Evolutionary conservation across 2,888 invertebrate genomes (phyloP).

Genomic region (Mythimna lalbum): DNA sequence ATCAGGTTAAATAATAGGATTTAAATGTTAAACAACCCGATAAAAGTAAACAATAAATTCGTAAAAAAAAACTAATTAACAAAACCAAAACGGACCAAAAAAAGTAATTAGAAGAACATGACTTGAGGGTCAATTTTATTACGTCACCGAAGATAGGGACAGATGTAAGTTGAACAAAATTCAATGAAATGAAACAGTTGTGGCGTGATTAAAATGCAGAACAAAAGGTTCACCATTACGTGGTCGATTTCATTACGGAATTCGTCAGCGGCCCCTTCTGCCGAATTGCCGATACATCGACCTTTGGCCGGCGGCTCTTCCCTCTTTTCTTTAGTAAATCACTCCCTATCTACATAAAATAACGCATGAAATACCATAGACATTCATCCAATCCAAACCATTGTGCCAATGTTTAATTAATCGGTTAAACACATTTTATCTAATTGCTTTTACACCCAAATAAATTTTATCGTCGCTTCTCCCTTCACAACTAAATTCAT

Average conservation of each 20-base stretch:
- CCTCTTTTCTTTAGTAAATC: conserved; percentile 59
- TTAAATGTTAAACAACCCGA: background rate
- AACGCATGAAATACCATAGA: conserved; percentile 43
- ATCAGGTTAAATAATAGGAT: no score
- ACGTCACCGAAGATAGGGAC: conserved; percentile 55
- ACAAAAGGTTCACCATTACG: conserved; percentile 65
- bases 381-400: conserved; percentile 46
- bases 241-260: conserved; percentile 64
- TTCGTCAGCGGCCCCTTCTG: conserved; percentile 52
- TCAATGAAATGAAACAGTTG: conserved; percentile 52
- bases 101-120: conserved; percentile 53
- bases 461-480: conserved; percentile 30
- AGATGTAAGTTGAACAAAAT: conserved; percentile 49
- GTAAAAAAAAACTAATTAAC: conserved; percentile 19
- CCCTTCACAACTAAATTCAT: conserved; percentile 39
- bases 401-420: conserved; percentile 57
- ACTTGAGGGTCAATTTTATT: conserved; percentile 45
- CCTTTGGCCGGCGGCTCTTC: conserved; percentile 46
- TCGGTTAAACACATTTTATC: conserved; percentile 54
- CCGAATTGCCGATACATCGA: conserved; percentile 57
- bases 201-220: conserved; percentile 66
- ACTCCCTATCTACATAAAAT: conserved; percentile 57
- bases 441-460: conserved; percentile 53
- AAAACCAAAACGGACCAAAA: conserved; percentile 31
- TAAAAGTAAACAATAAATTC: conserved; percentile 16